These are phyloP conservation scores for Caenorhabditis macrosperma DNA, from an alignment of 2,888 invertebrate species.

Conservation along the genomic window DNA sequence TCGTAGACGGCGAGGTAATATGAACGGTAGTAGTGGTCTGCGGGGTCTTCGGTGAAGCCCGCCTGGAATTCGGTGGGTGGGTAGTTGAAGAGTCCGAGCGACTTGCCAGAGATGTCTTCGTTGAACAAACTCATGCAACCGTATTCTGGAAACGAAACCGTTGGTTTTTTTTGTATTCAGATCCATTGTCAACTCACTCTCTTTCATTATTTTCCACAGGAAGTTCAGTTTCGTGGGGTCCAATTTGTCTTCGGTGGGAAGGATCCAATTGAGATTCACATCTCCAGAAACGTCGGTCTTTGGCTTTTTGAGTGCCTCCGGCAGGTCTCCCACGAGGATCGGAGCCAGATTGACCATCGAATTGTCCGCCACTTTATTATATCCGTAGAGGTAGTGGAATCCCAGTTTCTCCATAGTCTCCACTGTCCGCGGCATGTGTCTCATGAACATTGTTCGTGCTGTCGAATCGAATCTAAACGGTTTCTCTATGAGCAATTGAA, in stretches of 20 bases:
- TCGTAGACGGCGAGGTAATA: constrained; percentile 72
- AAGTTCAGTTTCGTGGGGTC: constrained; percentile 70
- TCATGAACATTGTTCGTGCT: constrained; percentile 71
- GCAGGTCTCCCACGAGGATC: constrained; percentile 85
- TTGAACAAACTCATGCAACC: constrained; percentile 74
- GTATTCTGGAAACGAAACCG: constrained; percentile 56
- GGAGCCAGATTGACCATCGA: constrained; percentile 93
- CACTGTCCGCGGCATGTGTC: constrained; percentile 81
- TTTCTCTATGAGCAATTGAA: too few relatives aligned
- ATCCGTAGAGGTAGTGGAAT: constrained; percentile 89
- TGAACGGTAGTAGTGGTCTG: constrained; percentile 81
- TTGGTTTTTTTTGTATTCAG: background rate
- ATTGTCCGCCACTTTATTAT: constrained; percentile 94
- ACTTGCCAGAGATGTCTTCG: constrained; percentile 69
- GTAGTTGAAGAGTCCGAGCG: constrained; percentile 73
- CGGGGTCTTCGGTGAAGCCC: constrained; percentile 80
- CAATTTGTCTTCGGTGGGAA: constrained; percentile 59
- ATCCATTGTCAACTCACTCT: constrained; percentile 44
- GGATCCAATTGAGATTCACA: constrained; percentile 65
- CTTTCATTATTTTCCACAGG: constrained; percentile 75
- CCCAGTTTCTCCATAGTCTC: constrained; percentile 84
- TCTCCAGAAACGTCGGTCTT: constrained; percentile 59
- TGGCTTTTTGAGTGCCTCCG: constrained; percentile 55
- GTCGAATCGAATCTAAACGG: constrained; percentile 67
- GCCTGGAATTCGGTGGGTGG: constrained; percentile 64